These are phyloP conservation scores for Anarhynchus alexandrinus DNA, from an alignment of 2,113 vertebrate species.

Conservation along the genomic window DNA sequence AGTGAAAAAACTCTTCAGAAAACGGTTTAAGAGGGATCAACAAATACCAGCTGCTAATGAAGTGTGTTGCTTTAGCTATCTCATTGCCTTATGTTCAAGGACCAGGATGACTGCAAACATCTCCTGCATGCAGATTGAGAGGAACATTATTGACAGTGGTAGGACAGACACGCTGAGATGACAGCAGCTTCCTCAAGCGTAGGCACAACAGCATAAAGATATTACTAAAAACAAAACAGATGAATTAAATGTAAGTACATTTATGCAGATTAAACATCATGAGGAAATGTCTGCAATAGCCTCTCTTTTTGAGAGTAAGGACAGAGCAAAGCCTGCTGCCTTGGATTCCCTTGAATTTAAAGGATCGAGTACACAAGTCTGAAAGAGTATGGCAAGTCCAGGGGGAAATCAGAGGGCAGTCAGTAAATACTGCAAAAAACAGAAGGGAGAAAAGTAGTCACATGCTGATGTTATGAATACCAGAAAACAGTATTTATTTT, in stretches of 20 bases:
- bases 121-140: not conserved
- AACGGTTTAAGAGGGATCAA: not conserved
- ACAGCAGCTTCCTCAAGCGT: not conserved
- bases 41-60: not conserved
- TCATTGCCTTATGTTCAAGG: not conserved
- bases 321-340: not conserved
- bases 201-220: not conserved
- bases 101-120: not conserved
- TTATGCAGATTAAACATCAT: not conserved
- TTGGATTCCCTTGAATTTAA: not conserved
- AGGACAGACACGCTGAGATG: not conserved
- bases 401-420: not conserved
- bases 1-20: not conserved
- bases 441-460: not conserved
- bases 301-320: not conserved
- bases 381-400: not conserved
- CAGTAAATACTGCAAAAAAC: not conserved
- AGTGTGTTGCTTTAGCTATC: not conserved
- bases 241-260: rapidly evolving
- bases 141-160: not conserved
- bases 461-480: no score
- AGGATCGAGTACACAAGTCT: not conserved
- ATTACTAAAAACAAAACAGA: not conserved
- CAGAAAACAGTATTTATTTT: not conserved
- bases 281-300: rapidly evolving